Percentiles rank a stretch among this genome's conserved stretches.
These are phyloP conservation scores for Chrysemys picta DNA, from an alignment of 2,113 vertebrate species.

Conservation along the genomic window DNA sequence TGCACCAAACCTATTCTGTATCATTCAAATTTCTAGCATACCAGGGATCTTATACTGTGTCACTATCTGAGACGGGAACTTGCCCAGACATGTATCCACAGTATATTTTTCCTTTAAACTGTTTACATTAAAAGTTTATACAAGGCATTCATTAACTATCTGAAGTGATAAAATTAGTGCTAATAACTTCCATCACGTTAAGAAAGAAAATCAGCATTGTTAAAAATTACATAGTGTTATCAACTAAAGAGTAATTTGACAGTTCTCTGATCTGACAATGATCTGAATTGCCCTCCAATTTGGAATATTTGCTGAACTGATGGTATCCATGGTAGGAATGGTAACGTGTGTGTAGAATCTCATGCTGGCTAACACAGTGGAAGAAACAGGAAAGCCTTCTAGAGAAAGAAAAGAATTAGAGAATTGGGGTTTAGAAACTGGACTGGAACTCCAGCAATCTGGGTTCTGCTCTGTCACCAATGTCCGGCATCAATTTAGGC, in stretches of 20 bases:
- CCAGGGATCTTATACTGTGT: background rate
- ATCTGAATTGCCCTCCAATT: background rate
- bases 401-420: fast-evolving
- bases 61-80: background rate
- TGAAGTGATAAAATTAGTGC: background rate
- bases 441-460: background rate
- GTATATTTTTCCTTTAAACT: background rate
- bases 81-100: background rate
- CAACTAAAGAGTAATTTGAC: background rate
- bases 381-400: background rate
- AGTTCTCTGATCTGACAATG: no score
- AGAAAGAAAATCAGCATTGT: background rate
- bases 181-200: background rate
- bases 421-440: background rate
- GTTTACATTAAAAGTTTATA: background rate
- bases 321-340: background rate
- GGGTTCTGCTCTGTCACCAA: background rate
- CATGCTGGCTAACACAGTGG: background rate
- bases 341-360: background rate
- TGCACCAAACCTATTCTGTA: background rate
- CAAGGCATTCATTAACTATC: background rate
- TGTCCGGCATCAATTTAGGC: background rate
- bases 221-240: background rate
- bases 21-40: background rate
- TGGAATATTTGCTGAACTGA: background rate